These are phyloP conservation scores for Brachypalpus laphriformis DNA, from an alignment of 2,888 invertebrate species.

Conservation along the genomic window DNA sequence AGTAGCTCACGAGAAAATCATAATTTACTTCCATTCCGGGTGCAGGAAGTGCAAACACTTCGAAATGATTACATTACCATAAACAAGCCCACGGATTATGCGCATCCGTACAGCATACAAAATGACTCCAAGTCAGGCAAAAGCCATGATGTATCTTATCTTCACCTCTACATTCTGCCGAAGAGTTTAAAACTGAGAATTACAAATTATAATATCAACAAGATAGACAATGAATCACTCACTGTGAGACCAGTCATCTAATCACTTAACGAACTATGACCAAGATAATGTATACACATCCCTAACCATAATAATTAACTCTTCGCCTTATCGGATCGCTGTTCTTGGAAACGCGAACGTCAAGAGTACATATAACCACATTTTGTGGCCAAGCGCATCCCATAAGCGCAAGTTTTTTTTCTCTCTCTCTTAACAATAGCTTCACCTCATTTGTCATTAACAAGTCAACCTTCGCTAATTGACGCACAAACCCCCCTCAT, in stretches of 20 bases:
- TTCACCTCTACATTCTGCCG: background rate
- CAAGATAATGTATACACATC: background rate
- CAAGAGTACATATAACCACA: background rate
- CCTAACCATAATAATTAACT: background rate
- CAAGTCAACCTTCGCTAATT: constrained; percentile 67
- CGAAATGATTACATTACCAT: no score
- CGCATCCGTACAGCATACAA: background rate
- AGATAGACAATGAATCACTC: background rate
- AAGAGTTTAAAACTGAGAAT: no score
- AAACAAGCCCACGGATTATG: background rate
- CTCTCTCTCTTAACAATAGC: constrained; percentile 28
- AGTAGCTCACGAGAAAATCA: no score
- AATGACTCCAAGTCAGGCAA: background rate
- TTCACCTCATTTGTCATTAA: constrained; percentile 39
- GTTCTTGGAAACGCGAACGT: background rate
- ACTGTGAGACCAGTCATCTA: background rate
- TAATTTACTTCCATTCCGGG: no score
- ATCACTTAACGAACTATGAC: background rate
- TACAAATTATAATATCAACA: background rate
- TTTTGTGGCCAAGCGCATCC: constrained; percentile 20
- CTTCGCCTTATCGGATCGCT: background rate
- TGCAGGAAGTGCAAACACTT: no score
- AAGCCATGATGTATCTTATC: background rate
- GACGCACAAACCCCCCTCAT: constrained; percentile 66
- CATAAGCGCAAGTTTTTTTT: constrained; percentile 3